A percentile compares a stretch with the other conserved stretches of the same genome.
Conservation (phyloP, 2,888 invertebrate species). For the Meghimatium bilineatum region DNA sequence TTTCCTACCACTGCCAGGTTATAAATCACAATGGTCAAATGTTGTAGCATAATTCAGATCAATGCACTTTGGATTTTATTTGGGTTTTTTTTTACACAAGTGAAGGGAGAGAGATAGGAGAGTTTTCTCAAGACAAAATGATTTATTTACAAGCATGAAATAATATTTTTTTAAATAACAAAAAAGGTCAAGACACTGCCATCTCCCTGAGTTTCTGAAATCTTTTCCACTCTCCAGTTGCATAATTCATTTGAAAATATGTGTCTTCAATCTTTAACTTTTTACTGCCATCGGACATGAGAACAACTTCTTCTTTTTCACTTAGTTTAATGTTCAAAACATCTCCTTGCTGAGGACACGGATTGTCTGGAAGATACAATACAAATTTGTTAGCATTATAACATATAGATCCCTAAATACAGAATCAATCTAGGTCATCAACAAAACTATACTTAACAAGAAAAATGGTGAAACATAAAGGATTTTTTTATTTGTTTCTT, state of each 20-base stretch:
- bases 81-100: neutral
- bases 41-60: neutral
- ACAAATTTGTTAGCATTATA: neutral
- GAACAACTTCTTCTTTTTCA: constrained; percentile 91
- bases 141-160: constrained; percentile 14
- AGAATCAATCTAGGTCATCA: neutral
- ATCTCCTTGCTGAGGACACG: constrained; percentile 96
- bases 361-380: constrained; percentile 85
- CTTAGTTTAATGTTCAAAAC: constrained; percentile 96
- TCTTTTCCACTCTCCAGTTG: constrained; percentile 96
- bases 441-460: too few relatives aligned
- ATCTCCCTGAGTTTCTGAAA: constrained; percentile 86
- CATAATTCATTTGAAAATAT: constrained; percentile 99
- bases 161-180: neutral
- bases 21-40: too few relatives aligned
- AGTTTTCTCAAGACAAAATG: neutral
- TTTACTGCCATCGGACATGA: constrained; percentile 88
- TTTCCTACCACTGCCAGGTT: too few relatives aligned
- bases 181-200: constrained; percentile 55
- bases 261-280: constrained; percentile 90
- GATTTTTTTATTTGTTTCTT: too few relatives aligned
- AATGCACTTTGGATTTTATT: neutral
- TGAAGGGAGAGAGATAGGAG: too few relatives aligned
- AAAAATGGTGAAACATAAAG: too few relatives aligned
- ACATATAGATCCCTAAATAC: too few relatives aligned